These are phyloP conservation scores for Petrocephalus sullivani DNA, from an alignment of 2,797 vertebrate species.

Conservation along the genomic window DNA sequence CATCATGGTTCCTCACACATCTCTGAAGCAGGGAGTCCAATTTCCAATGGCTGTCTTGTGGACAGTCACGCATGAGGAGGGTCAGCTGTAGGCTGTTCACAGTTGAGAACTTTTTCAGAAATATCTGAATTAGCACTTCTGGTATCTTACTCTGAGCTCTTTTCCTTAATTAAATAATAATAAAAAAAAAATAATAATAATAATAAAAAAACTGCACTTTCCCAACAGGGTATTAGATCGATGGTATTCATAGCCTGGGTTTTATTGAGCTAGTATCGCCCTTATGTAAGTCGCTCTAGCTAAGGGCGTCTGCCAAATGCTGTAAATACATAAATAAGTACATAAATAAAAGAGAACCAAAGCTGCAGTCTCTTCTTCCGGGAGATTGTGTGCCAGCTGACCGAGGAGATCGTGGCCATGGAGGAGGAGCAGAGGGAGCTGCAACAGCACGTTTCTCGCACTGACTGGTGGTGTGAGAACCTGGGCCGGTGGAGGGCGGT, in stretches of 20 bases:
- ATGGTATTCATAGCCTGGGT: no score
- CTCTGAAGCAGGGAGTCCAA: background rate
- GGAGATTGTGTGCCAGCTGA: conserved; percentile 87
- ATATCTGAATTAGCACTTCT: no score
- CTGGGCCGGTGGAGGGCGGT: conserved; percentile 86
- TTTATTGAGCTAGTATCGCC: no score
- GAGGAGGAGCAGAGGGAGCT: conserved; percentile 90
- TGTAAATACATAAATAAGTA: no score
- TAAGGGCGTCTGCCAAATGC: no score
- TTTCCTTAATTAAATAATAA: no score
- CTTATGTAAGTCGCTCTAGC: no score
- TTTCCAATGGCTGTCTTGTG: background rate
- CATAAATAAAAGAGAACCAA: background rate
- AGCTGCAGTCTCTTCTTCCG: background rate
- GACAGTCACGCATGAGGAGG: background rate
- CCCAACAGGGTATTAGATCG: no score
- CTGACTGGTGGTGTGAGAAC: conserved; percentile 97
- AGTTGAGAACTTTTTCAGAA: background rate
- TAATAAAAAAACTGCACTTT: no score
- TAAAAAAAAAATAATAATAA: no score
- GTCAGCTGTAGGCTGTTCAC: background rate
- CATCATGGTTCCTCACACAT: background rate
- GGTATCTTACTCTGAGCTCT: no score
- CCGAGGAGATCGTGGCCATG: conserved; percentile 88
- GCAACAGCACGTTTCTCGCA: conserved; percentile 84